Evolutionary conservation across 1,140 invertebrate genomes (phyloP), one percentile per base, ranked within the genome.

Genomic region (Drosophila littoralis): DNA sequence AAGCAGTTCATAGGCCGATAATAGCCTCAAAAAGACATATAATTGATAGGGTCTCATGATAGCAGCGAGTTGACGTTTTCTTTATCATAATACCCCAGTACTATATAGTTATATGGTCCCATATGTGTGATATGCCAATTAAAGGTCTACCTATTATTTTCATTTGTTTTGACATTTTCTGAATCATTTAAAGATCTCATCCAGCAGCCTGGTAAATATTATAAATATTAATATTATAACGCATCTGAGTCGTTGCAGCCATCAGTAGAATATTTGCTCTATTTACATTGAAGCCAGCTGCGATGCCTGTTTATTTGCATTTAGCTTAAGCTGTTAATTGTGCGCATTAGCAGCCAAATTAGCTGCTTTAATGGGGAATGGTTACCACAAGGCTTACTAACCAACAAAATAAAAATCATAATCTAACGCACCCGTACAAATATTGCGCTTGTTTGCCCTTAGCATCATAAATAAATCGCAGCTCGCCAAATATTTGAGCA

Each of bases 81-180:
- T 65, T 64, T 64, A 64, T 71, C 61, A 54, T 51, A 50, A 51
- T 22, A 32, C 1, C 35, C 9, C 6, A 1, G 40, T 51, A 63
- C 52, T 54, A 35, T 28, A 48, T 48, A 33, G 22, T 28, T 51
- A 48, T 22, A 58, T 63, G 57, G 13, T 51, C 28, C 33, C 64
- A 59, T 74, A 79, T 75, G 63, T 65, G 73, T 65, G 63, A 58
- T 74, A 59, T 72, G 58, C 58, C 50, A 75, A 81, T 82, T 58
- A 38, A 59, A 45, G 32, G 7, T 15, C 7, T 42, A 58, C 43
- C 54, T 38, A 46, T 59, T 76, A 71, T 74, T 79, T 79, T 70
- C 75, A 85, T 88, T 86, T 88, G 71, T 86, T 88, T 86, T 60
- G 75, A 86, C 79, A 88, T 79, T 79, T 81, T 52, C 76, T 82